These are phyloP conservation scores for Grammomys dolichurus DNA, from an alignment of 2,113 vertebrate species.

Conservation along the genomic window DNA sequence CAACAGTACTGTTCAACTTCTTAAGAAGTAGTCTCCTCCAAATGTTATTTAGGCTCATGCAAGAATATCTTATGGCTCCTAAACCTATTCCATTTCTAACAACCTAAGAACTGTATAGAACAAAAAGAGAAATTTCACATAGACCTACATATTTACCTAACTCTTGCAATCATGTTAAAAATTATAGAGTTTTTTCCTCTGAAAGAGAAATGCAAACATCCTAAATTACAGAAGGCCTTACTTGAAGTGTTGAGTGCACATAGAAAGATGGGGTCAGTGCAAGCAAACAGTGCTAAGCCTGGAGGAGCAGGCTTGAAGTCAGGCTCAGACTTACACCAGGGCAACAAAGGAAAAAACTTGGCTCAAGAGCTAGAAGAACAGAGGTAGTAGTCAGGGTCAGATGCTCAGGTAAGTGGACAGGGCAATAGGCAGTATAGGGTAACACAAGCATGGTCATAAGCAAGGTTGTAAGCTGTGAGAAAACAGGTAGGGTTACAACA, in stretches of 20 bases:
- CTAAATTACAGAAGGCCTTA: neutral
- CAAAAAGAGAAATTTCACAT: neutral
- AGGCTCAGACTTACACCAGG: neutral
- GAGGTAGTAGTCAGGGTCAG: neutral
- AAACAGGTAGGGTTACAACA: neutral
- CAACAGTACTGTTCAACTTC: neutral
- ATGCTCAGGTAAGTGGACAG: neutral
- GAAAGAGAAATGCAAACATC: neutral
- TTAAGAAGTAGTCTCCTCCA: neutral
- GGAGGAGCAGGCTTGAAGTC: rapidly evolving
- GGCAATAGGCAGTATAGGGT: neutral
- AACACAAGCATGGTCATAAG: neutral
- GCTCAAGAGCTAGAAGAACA: neutral
- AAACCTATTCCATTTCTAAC: neutral
- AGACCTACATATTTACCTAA: neutral
- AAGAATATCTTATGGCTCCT: neutral
- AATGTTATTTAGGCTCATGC: neutral
- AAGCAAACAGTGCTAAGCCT: neutral
- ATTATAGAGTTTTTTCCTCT: neutral
- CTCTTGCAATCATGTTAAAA: neutral
- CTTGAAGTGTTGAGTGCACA: neutral
- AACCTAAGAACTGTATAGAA: neutral
- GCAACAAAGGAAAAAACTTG: neutral
- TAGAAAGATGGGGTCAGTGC: neutral
- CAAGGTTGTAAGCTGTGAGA: neutral